phyloP scores from a whole-genome alignment of 2,888 invertebrate species.

The Ichneumon xanthorius region DNA sequence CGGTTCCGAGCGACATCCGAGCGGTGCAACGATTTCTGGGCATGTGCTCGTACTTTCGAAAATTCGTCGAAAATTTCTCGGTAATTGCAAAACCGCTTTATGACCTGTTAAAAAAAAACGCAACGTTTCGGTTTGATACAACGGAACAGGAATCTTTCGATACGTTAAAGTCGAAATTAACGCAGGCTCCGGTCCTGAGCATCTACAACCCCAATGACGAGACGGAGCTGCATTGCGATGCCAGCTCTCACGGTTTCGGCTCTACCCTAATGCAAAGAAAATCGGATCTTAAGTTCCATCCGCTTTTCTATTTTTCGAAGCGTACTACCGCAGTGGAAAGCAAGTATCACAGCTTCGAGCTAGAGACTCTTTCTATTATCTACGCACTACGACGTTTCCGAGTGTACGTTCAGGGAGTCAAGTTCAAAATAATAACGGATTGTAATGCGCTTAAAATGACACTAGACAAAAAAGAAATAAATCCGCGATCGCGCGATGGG shows the following conservation, averaged over 20 bases:
- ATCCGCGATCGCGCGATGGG: slow-evolving; percentile 76
- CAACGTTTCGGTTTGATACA: slow-evolving; percentile 3
- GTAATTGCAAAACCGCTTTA: too few species aligned
- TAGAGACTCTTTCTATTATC: slow-evolving; percentile 74
- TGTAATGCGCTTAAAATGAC: slow-evolving; percentile 75
- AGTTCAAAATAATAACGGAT: slow-evolving; percentile 76
- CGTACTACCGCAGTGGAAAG: slow-evolving; percentile 73
- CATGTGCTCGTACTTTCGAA: too few species aligned
- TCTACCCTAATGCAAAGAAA: slow-evolving; percentile 78
- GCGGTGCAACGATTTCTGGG: too few species aligned
- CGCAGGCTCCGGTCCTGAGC: slow-evolving; percentile 72
- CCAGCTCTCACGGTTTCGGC: slow-evolving; percentile 76
- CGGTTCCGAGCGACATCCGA: too few species aligned
- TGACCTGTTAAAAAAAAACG: slow-evolving; percentile 19
- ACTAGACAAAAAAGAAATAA: slow-evolving; percentile 75
- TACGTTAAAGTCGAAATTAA: slow-evolving; percentile 54
- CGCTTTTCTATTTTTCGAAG: slow-evolving; percentile 78
- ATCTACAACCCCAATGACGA: slow-evolving; percentile 76
- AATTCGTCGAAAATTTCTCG: too few species aligned
- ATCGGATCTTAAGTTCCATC: slow-evolving; percentile 73
- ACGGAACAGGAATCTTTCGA: slow-evolving; percentile 30
- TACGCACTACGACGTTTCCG: slow-evolving; percentile 72
- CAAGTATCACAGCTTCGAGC: slow-evolving; percentile 78
- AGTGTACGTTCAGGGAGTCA: slow-evolving; percentile 73
- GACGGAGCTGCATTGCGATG: slow-evolving; percentile 81